Evolutionary conservation across 2,888 invertebrate genomes (phyloP).

Genomic region (Mycalesis mineus): DNA sequence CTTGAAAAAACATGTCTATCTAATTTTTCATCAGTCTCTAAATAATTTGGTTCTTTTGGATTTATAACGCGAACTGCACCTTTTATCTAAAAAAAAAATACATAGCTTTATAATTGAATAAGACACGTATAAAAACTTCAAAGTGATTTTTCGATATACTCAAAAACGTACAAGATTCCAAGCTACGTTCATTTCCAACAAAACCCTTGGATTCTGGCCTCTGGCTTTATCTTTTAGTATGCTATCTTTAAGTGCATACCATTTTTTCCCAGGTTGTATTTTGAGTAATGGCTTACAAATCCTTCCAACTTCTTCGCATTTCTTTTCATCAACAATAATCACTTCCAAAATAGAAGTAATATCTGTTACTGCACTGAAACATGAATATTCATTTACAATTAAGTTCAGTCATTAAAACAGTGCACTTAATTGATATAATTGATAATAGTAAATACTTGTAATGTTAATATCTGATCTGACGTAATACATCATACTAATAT

Average conservation of each 20-base stretch:
- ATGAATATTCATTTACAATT: constrained; percentile 1
- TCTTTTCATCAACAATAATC: constrained; percentile 96
- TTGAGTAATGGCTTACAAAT: constrained; percentile 90
- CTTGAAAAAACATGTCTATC: constrained; percentile 93
- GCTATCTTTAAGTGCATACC: constrained; percentile 97
- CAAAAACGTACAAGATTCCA: constrained; percentile 87
- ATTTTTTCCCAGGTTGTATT: constrained; percentile 90
- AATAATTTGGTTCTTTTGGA: constrained; percentile 93
- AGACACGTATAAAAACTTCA: too few relatives aligned
- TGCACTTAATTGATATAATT: neutral
- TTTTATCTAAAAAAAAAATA: constrained; percentile 48
- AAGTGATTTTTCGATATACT: neutral
- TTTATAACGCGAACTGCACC: constrained; percentile 93
- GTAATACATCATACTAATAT: too few relatives aligned
- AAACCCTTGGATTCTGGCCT: constrained; percentile 88
- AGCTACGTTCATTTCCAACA: constrained; percentile 91
- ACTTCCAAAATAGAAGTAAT: constrained; percentile 95
- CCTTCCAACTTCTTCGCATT: constrained; percentile 95
- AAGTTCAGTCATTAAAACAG: neutral
- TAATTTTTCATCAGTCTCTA: constrained; percentile 92
- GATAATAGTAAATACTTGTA: neutral
- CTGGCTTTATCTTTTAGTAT: constrained; percentile 90
- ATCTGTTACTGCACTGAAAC: constrained; percentile 87
- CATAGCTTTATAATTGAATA: neutral
- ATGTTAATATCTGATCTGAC: neutral